phyloP scores from a whole-genome alignment of 2,113 vertebrate genomes.

The Dascyllus trimaculatus region DNA sequence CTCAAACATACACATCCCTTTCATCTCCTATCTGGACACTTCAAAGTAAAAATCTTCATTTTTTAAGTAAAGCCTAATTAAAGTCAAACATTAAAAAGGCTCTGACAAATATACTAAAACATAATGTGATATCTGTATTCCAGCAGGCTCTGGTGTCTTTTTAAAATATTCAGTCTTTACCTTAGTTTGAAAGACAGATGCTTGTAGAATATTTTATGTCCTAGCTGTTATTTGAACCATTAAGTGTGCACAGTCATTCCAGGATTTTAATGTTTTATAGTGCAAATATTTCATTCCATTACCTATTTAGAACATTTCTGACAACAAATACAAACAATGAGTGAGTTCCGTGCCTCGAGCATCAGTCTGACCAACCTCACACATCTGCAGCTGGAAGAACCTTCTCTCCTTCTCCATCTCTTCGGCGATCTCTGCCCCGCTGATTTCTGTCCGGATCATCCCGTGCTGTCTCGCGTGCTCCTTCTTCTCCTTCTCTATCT shows the following conservation, averaged over 20 bases:
- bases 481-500: constrained; percentile 99
- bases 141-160: not conserved
- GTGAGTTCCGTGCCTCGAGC: not conserved
- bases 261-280: not conserved
- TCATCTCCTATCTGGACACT: constrained; percentile 31
- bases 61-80: constrained; percentile 29
- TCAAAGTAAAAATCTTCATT: constrained; percentile 37
- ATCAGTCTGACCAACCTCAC: constrained; percentile 87
- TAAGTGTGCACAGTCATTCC: not conserved
- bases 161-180: too few relatives aligned
- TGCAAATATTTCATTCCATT: not conserved
- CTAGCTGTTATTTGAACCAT: not conserved
- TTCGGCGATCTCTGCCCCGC: constrained; percentile 97
- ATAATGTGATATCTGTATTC: not conserved
- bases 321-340: too few relatives aligned
- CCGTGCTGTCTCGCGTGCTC: constrained; percentile 97
- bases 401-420: constrained; percentile 99
- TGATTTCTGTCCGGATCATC: constrained; percentile 99
- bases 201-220: too few relatives aligned
- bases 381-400: constrained; percentile 99
- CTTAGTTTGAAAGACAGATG: too few relatives aligned
- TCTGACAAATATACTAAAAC: constrained; percentile 52
- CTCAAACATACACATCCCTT: constrained; percentile 31
- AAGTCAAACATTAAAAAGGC: constrained; percentile 26
- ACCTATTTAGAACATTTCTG: too few relatives aligned